A percentile compares a stretch with the other conserved stretches of the same genome.
phyloP scores from a whole-genome alignment of 2,113 vertebrate species.

The Girardinichthys multiradiatus region DNA sequence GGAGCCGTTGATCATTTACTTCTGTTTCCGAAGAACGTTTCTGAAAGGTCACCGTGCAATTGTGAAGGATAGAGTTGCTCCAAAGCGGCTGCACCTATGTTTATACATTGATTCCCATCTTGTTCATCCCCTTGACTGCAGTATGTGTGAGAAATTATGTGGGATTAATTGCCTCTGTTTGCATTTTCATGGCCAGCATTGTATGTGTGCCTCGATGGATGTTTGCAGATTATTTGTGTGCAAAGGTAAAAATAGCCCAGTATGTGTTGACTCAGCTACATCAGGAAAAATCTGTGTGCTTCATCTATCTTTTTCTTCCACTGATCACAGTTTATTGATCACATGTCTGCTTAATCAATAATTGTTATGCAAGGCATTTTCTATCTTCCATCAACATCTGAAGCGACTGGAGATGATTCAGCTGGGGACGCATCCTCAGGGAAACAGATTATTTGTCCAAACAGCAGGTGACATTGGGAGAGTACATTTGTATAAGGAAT shows the following conservation, averaged over 20 bases:
- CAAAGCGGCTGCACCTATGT: constrained; percentile 21
- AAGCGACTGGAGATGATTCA: constrained; percentile 27
- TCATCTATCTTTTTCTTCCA: constrained; percentile 50
- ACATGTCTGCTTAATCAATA: constrained; percentile 52
- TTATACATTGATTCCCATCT: constrained; percentile 37
- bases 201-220: background rate
- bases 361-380: constrained; percentile 65
- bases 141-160: constrained; percentile 20
- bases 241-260: constrained; percentile 22
- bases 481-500: constrained; percentile 55
- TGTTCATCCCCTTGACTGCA: background rate
- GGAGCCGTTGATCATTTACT: constrained; percentile 37
- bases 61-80: constrained; percentile 48
- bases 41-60: constrained; percentile 61
- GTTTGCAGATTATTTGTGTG: constrained; percentile 6
- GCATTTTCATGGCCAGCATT: constrained; percentile 7
- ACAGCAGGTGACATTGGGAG: constrained; percentile 56
- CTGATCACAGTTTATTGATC: constrained; percentile 65
- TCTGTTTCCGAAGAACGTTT: constrained; percentile 30
- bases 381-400: constrained; percentile 47
- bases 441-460: constrained; percentile 59
- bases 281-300: constrained; percentile 6
- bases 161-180: constrained; percentile 48
- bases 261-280: background rate
- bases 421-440: constrained; percentile 45